Base-by-base conservation (phyloP, 2,113 vertebrate genomes). In the Archocentrus centrarchus region DNA sequence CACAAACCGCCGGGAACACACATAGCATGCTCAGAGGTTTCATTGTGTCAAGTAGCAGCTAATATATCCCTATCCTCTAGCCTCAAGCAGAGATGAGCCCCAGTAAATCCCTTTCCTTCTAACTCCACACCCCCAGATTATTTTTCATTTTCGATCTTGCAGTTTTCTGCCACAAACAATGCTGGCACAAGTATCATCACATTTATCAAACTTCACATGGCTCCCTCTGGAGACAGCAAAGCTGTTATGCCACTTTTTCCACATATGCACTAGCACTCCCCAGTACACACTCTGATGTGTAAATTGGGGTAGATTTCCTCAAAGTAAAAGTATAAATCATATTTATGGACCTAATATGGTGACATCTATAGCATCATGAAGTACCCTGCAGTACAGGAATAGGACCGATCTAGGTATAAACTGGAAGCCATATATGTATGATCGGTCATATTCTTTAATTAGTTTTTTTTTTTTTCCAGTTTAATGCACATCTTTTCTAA, bases 301-400 rank as follows among this genome's bases (percentile, higher is more conserved):
- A 73, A 73, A 73, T 55, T 73, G 68, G 27, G 55, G 47, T 47
- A 73, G 47, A 73, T 73, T 27, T 50, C 10, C 47, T 73, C 27
- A 55, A 73, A 73, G 32, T 73, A 55, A 73, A 73, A 55, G 47
- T 73, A 73, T 55, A 53, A 73, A 73, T 73, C 47, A 73, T 55
- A 55, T 73, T 73, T 55, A 73, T n/a, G 68, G 17, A 73, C 27
- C 17, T 53, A 73, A 73, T 73, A 18, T 53, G 44, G 27, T 35
- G 27, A 14, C 68, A 73, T n/a, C 27, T 55, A 55, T 55, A 55
- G 27, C 47, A 55, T 73, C 27, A 35, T 14, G 27, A 73, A n/a
- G 27, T 53, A 55, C 68, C 68, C 27, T 7, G 44, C 27, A 35
- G 18, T 55, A 73, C 32, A 55, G 68, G 27, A 55, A 55, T 35